Conservation (phyloP, 64 coral and sea anemone species). For the Montipora foliosa region DNA sequence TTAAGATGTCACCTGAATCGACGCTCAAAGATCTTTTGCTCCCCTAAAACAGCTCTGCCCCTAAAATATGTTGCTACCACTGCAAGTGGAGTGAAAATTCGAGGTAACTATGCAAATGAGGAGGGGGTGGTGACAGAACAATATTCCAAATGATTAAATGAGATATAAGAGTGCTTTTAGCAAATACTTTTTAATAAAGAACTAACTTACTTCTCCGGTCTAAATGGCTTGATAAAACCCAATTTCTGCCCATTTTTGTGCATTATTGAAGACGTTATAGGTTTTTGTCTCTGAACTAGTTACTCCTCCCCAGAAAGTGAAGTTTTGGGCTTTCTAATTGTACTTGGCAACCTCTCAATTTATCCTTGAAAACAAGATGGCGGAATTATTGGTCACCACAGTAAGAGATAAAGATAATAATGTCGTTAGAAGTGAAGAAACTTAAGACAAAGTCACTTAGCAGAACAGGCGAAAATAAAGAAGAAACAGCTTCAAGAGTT, state of each 20-base stretch:
- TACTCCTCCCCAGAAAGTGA: background rate
- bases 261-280: too few species aligned
- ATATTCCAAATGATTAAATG: background rate
- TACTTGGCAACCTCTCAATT: constrained; percentile 43
- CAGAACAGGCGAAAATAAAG: constrained; percentile 55
- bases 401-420: background rate
- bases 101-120: background rate
- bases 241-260: too few species aligned
- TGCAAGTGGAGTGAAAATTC: too few species aligned
- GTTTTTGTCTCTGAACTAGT: background rate
- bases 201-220: too few species aligned
- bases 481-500: constrained; percentile 84
- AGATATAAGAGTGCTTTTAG: too few species aligned
- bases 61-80: background rate
- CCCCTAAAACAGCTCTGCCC: background rate
- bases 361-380: constrained; percentile 58
- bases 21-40: background rate
- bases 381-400: background rate
- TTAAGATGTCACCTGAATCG: background rate
- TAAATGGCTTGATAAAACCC: too few species aligned
- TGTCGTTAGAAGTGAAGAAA: constrained; percentile 82
- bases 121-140: background rate
- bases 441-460: constrained; percentile 28
- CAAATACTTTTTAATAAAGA: too few species aligned
- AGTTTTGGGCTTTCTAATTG: background rate